Conservation (phyloP, 1,140 invertebrate genomes). For the Mesaphorura yosii region DNA sequence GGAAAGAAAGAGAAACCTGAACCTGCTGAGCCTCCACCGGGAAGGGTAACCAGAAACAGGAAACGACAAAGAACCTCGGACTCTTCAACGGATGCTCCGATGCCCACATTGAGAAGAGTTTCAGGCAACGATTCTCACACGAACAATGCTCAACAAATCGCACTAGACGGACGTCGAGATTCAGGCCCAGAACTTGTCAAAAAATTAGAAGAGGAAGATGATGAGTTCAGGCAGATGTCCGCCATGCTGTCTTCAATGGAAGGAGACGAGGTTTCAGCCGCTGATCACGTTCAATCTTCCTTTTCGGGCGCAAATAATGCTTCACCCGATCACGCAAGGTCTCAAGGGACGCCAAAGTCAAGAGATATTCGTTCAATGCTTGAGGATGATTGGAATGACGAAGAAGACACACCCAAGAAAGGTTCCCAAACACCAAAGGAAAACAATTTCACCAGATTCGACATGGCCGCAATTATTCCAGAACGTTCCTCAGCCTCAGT, state of each 20-base stretch:
- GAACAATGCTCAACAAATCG: neutral
- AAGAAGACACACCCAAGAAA: slow-evolving; percentile 23
- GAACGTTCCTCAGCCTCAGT: slow-evolving; percentile 9
- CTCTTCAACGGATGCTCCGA: slow-evolving; percentile 4
- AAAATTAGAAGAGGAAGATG: slow-evolving; percentile 28
- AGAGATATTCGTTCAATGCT: slow-evolving; percentile 30
- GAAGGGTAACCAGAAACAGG: slow-evolving; percentile 24
- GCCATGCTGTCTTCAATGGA: slow-evolving; percentile 30
- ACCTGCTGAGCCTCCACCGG: neutral
- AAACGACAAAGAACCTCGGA: slow-evolving; percentile 2
- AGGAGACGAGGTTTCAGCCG: slow-evolving; percentile 16
- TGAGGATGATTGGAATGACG: slow-evolving; percentile 31
- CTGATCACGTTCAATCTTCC: neutral
- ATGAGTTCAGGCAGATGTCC: slow-evolving; percentile 31
- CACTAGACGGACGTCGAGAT: too few relatives aligned
- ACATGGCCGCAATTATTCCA: slow-evolving; percentile 24
- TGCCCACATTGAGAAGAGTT: neutral
- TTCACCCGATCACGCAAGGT: neutral
- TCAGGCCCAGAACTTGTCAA: neutral
- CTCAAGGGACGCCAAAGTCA: too few relatives aligned
- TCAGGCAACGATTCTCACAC: neutral
- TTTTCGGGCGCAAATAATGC: neutral
- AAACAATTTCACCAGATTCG: slow-evolving; percentile 23
- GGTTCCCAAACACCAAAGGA: slow-evolving; percentile 13
- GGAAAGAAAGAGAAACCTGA: slow-evolving; percentile 16